A percentile compares a stretch with the other conserved stretches of the same genome.
These are phyloP conservation scores for Hemibagrus guttatus DNA, from an alignment of 2,797 vertebrate genomes.

Conservation along the genomic window DNA sequence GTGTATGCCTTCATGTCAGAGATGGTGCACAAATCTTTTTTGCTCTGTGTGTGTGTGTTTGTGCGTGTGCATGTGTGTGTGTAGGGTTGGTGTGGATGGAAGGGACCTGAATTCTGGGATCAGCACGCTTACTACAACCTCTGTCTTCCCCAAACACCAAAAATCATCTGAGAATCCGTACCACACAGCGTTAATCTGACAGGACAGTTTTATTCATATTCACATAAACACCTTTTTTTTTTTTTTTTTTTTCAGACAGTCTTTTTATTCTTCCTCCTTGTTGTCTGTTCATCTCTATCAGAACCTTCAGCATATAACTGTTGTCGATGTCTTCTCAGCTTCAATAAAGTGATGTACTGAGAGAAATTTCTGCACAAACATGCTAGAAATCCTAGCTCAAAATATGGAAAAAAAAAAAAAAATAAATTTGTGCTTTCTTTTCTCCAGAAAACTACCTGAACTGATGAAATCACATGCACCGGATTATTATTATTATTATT, in stretches of 20 bases:
- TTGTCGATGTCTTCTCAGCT: background rate
- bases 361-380: background rate
- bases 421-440: no score
- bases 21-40: background rate
- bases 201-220: background rate
- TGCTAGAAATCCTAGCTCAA: no score
- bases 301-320: background rate
- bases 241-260: background rate
- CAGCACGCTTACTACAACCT: slow-evolving; percentile 94
- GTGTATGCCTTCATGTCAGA: background rate
- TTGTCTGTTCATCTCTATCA: background rate
- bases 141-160: slow-evolving; percentile 91
- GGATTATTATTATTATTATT: no score
- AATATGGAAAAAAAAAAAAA: no score
- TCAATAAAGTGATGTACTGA: background rate
- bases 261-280: no score
- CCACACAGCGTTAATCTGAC: no score
- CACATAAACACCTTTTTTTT: background rate
- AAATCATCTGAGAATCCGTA: slow-evolving; percentile 72
- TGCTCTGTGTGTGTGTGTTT: background rate
- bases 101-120: slow-evolving; percentile 92
- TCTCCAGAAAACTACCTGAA: no score
- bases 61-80: slow-evolving; percentile 39
- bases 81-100: slow-evolving; percentile 98
- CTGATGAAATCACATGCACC: no score